Evolutionary conservation across 2,888 invertebrate species (phyloP).

Genomic region (Alviniconcha strummeri): DNA sequence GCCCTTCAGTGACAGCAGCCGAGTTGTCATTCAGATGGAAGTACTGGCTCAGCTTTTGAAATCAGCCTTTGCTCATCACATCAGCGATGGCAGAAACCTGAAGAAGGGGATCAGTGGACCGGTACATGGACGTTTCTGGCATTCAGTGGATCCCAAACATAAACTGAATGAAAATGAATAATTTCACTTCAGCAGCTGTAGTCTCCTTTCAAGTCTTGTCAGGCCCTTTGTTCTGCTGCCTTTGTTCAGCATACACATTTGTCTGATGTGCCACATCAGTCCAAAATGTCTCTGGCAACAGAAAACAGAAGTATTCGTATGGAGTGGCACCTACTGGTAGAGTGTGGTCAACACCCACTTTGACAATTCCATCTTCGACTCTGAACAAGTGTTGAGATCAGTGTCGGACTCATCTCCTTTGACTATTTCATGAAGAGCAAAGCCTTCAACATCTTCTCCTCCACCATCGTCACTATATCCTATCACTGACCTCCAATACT

Average conservation of each 20-base stretch:
- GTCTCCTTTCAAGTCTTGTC: neutral
- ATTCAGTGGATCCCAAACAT: constrained; percentile 13
- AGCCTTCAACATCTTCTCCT: neutral
- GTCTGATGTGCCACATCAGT: neutral
- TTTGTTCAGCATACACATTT: neutral
- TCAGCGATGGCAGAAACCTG: neutral
- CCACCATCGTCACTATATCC: neutral
- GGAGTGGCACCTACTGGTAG: neutral
- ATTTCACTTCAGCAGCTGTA: neutral
- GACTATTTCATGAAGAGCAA: neutral
- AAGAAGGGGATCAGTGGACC: constrained; percentile 4
- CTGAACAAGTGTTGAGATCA: neutral
- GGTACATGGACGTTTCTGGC: neutral
- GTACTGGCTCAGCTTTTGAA: neutral
- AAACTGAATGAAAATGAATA: constrained; percentile 21
- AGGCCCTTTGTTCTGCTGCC: neutral
- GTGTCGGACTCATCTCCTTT: neutral
- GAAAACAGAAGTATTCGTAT: neutral
- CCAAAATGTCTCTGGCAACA: neutral
- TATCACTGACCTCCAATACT: neutral
- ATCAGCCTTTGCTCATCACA: constrained; percentile 7
- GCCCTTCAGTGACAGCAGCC: neutral
- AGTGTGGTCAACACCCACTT: too few relatives aligned
- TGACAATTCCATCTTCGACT: neutral
- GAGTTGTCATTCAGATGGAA: neutral